Base-by-base conservation (phyloP, 2,113 vertebrate genomes). In the Pseudopipra pipra region DNA sequence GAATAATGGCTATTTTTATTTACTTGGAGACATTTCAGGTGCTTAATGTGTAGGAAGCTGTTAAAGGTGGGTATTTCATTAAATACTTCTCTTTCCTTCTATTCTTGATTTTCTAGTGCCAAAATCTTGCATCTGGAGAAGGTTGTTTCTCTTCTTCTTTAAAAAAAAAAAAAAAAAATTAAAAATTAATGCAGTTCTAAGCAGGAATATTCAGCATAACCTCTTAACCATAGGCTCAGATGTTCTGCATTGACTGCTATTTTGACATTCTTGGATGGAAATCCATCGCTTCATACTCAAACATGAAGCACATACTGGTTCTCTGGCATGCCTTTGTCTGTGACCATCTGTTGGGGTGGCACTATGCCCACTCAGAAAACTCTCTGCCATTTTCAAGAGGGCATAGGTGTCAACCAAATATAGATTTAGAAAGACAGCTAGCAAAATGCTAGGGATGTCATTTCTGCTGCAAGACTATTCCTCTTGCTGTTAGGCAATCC, bases 301-400 rank as follows among this genome's bases (percentile, higher is more conserved):
- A 90, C 28, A 33, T 37, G 56, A 88, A 35, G 56, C 63, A 54
- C 59, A 58, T 90, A 86, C 94, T 85, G 87, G 93, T 81, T 96
- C 46, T 85, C 84, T 94, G 96, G 93, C 95, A 84, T 88, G 95
- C 62, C 88, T 96, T 85, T 0, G 6, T 27, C 37, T 66, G 47
- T 8, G 31, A 37, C 95, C 96, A 96, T 95, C 96, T 97, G 97
- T 46, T 62, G 59, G 41, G 11, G 61, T 97, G 96, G 96, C 95
- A 63, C 18, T 41, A 7, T 63, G 95, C 96, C 88, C 31, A 54
- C 67, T 82, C 82, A 71, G 21, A 91, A 83, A 62, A 35, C 18
- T 65, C 30, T 33, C 66, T 92, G 87, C 93, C 95, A 89, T 49
- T 83, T 91, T 62, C 51, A 52, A 92, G 85, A 72, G 81, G 91